Evolutionary conservation across 2,113 vertebrate genomes (phyloP).

Genomic region (Pipa parva): DNA sequence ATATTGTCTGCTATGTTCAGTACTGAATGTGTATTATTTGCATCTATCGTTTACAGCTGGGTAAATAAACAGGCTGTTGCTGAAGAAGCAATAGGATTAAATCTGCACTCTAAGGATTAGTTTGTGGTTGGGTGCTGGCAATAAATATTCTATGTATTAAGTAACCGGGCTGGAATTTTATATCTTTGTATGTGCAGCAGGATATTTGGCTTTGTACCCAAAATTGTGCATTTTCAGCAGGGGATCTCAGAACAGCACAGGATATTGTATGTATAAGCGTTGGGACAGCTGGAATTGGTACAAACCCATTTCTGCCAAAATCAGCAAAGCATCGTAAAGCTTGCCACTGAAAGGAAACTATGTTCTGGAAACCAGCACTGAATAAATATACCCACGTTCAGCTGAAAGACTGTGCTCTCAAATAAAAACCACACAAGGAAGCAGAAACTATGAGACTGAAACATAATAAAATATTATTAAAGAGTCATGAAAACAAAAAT

Average conservation of each 20-base stretch:
- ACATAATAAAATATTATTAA: not conserved
- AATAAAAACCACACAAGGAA: not conserved
- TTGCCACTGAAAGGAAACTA: not conserved
- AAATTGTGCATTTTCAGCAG: constrained; percentile 10
- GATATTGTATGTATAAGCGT: constrained; percentile 9
- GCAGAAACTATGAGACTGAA: not conserved
- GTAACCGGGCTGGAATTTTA: not conserved
- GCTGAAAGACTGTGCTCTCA: not conserved
- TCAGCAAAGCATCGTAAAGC: not conserved
- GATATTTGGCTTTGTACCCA: constrained; percentile 5
- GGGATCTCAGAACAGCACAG: constrained; percentile 1
- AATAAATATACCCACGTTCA: not conserved
- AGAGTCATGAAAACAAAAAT: not conserved
- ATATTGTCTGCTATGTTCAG: not conserved
- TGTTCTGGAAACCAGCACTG: not conserved
- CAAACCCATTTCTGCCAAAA: not conserved
- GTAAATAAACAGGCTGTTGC: not conserved
- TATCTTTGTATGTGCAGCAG: constrained; percentile 6
- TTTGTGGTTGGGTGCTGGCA: not conserved
- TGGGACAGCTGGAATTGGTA: constrained; percentile 5
- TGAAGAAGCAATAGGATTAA: not conserved
- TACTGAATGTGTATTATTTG: not conserved
- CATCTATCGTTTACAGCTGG: not conserved
- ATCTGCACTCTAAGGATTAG: not conserved
- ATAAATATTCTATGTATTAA: not conserved